Percentiles rank a stretch among this genome's conserved stretches.
Evolutionary conservation across 2,888 invertebrate species (phyloP).

Genomic region (Erannis defoliaria): DNA sequence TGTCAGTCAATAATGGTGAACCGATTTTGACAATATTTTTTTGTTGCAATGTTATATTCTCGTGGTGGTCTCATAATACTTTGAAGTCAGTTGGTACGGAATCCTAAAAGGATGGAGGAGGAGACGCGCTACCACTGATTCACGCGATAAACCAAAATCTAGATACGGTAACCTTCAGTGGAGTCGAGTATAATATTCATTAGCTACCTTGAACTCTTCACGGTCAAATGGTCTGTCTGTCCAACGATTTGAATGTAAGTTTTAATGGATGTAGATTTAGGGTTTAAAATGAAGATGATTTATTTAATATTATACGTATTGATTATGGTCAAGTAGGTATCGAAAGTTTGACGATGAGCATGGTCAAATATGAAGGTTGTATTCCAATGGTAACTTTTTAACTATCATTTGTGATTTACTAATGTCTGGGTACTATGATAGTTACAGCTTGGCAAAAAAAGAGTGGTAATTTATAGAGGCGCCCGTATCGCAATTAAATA

Average conservation of each 20-base stretch:
- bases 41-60: too few relatives aligned
- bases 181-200: constrained; percentile 8
- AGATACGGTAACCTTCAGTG: not conserved
- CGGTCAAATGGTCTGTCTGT: constrained; percentile 1
- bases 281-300: not conserved
- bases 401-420: too few relatives aligned
- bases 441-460: too few relatives aligned
- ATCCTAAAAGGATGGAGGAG: too few relatives aligned
- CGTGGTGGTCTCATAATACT: too few relatives aligned
- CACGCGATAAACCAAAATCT: not conserved
- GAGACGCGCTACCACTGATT: too few relatives aligned
- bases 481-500: too few relatives aligned
- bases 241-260: not conserved
- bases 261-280: not conserved
- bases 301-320: not conserved
- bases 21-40: too few relatives aligned
- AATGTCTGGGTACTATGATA: too few relatives aligned
- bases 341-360: not conserved
- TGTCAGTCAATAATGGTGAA: too few relatives aligned
- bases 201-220: constrained; percentile 5
- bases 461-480: too few relatives aligned
- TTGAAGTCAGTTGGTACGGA: too few relatives aligned
- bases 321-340: not conserved
- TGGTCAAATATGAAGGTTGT: not conserved
- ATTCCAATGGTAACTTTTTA: not conserved